Base-by-base conservation (phyloP, 2,113 vertebrate species). In the Alligator mississippiensis region DNA sequence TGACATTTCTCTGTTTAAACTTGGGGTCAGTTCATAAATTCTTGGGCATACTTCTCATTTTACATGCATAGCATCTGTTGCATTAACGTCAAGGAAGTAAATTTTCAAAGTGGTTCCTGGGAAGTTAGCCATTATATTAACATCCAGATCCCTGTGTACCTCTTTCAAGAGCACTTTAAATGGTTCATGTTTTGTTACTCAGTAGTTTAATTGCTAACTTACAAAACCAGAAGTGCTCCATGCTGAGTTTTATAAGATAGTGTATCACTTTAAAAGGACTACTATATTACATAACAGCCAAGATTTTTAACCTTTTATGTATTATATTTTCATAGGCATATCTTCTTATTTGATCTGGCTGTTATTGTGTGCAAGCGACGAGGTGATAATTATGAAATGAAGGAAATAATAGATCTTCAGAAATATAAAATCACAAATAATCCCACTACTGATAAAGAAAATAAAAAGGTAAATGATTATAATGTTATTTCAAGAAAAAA, bases 381-480 rank as follows among this genome's bases (percentile, higher is more conserved):
- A 93, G 99, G 99, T 22, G 99, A 99, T 96, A 99, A 98, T 98
- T 99, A 99, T 17, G 99, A 99, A 96, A 99, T 99, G 99, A 99
- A 99, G 91, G 99, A 99, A 90, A 98, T 99, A 90, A 99, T 99
- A 82, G 99, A 99, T 98, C 98, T 99, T 92, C 98, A 99, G 93
- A 98, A 98, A 93, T 99, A 99, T 96, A 99, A 99, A 97, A 98
- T 99, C 96, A 99, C 98, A 66, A 99, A 99, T 97, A 99, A 99
- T 88, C 99, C 99, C 59, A 99, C 98, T 17, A 99, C 99, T 2
- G 99, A 99, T 96, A 99, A 99, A 94, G 99, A 99, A 96, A 99
- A 98, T 92, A 98, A 99, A 94, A 99, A 99, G 99, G 99, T 99
- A 96, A 96, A 18, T 81, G 62, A 47, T 75, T 62, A 25, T 86